phyloP scores from a whole-genome alignment of 2,113 vertebrate species.

The Paramisgurnus dabryanus region DNA sequence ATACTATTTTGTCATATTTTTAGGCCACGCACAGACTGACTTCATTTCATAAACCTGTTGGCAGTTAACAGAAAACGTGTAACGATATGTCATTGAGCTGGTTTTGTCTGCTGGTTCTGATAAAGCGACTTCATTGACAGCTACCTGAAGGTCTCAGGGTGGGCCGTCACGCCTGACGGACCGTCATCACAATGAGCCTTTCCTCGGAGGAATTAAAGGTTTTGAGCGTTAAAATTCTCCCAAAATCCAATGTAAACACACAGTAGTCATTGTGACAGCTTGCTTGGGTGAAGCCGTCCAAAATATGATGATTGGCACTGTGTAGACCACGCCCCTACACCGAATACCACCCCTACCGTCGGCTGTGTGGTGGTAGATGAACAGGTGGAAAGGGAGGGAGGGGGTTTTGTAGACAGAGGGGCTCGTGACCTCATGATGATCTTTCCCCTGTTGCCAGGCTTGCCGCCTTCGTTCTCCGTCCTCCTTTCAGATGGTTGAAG shows the following conservation, averaged over 20 bases:
- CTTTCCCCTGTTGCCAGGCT: slow-evolving; percentile 71
- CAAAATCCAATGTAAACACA: slow-evolving; percentile 53
- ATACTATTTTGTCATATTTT: slow-evolving; percentile 60
- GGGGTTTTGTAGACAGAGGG: slow-evolving; percentile 46
- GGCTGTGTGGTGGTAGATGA: slow-evolving; percentile 53
- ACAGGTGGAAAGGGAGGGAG: slow-evolving; percentile 15
- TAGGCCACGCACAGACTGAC: slow-evolving; percentile 49
- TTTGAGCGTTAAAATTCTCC: slow-evolving; percentile 6
- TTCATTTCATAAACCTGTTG: background rate
- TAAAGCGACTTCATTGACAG: background rate
- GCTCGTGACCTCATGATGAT: slow-evolving; percentile 62
- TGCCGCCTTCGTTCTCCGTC: slow-evolving; percentile 70
- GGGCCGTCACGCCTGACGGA: background rate
- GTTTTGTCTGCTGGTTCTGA: background rate
- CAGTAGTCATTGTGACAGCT: slow-evolving; percentile 47
- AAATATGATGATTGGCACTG: slow-evolving; percentile 52
- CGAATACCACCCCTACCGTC: slow-evolving; percentile 64
- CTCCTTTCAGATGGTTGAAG: slow-evolving; percentile 87
- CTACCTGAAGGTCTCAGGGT: background rate
- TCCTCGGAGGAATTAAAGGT: background rate
- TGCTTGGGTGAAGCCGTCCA: slow-evolving; percentile 56
- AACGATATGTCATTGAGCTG: slow-evolving; percentile 12
- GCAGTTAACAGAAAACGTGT: background rate
- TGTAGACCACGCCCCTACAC: slow-evolving; percentile 55
- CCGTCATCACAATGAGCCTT: slow-evolving; percentile 1